phyloP scores from a whole-genome alignment of 2,888 invertebrate genomes.

The Eupithecia pulchellata region DNA sequence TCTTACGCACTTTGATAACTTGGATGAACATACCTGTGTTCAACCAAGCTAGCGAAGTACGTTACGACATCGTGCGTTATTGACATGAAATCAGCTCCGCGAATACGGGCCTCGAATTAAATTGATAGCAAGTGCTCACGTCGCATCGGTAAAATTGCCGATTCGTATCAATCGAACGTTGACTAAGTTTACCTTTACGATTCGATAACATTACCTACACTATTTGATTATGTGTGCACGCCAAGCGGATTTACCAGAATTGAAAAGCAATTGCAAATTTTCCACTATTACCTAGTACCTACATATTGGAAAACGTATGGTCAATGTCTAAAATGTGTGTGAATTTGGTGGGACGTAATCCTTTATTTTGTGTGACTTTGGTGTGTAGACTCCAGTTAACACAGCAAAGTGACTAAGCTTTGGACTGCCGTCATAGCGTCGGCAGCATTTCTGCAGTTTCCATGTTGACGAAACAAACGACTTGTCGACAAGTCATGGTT shows the following conservation, averaged over 20 bases:
- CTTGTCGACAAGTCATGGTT: too few species aligned
- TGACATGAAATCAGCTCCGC: background rate
- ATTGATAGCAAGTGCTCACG: constrained; percentile 40
- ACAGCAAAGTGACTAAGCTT: background rate
- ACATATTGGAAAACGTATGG: background rate
- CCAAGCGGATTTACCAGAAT: background rate
- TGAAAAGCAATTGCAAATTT: background rate
- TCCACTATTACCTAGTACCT: background rate
- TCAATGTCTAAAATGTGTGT: background rate
- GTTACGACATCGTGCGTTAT: background rate
- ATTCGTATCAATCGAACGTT: constrained; percentile 24
- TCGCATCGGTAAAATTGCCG: constrained; percentile 10
- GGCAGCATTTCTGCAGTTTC: background rate
- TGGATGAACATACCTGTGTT: too few species aligned
- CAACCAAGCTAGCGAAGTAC: too few species aligned
- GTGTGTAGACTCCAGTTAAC: too few species aligned
- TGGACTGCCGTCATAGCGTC: background rate
- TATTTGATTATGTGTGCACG: constrained; percentile 19
- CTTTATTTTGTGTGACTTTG: too few species aligned
- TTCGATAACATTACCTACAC: constrained; percentile 13
- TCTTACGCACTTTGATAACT: too few species aligned
- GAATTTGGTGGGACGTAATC: too few species aligned
- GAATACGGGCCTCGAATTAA: constrained; percentile 26
- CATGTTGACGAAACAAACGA: background rate
- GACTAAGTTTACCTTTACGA: constrained; percentile 28